Evolutionary conservation across 2,888 invertebrate species (phyloP).

Genomic region (Amphipoea oculea): DNA sequence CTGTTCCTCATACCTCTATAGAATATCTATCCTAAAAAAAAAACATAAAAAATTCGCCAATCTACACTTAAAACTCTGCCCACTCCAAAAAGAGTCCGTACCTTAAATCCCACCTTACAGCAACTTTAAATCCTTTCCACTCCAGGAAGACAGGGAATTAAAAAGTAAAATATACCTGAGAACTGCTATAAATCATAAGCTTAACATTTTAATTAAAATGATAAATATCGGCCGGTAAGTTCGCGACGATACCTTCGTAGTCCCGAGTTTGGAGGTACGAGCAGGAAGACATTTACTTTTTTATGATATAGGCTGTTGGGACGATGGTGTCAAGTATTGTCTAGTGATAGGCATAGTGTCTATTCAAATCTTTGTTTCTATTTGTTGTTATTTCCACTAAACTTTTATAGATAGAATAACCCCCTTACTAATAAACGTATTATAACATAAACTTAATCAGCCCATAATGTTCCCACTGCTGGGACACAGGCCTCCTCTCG

Average conservation of each 20-base stretch:
- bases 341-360: background rate
- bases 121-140: slow-evolving; percentile 64
- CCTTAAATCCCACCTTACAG: slow-evolving; percentile 39
- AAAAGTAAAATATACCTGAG: slow-evolving; percentile 70
- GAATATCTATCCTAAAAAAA: background rate
- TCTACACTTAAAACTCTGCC: slow-evolving; percentile 16
- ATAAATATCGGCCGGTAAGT: slow-evolving; percentile 68
- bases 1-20: no score
- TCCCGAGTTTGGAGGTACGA: slow-evolving; percentile 19
- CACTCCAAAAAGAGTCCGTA: slow-evolving; percentile 2
- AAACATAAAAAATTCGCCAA: background rate
- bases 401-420: no score
- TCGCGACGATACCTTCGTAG: slow-evolving; percentile 51
- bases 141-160: slow-evolving; percentile 63
- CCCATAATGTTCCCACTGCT: no score
- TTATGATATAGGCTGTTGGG: slow-evolving; percentile 13
- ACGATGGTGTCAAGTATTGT: background rate
- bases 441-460: no score
- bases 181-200: slow-evolving; percentile 70
- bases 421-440: no score
- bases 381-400: no score
- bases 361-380: background rate
- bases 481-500: no score
- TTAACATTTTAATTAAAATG: slow-evolving; percentile 75
- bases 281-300: slow-evolving; percentile 18